Conservation (phyloP, 2,113 vertebrate species). For the Podocnemis expansa region DNA sequence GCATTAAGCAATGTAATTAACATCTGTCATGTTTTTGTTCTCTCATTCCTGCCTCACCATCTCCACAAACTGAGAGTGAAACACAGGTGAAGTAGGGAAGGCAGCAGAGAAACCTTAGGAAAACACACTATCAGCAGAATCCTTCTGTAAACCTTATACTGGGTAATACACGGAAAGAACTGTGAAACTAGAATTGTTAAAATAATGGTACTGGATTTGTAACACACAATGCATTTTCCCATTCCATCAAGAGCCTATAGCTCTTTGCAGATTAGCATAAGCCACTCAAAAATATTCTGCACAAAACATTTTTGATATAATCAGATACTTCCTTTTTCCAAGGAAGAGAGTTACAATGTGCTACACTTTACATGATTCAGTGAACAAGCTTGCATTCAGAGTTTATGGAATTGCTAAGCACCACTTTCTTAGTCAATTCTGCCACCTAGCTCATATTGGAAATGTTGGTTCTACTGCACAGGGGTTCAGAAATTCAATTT, state of each 20-base stretch:
- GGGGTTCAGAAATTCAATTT: not conserved
- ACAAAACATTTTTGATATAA: slow-evolving; percentile 44
- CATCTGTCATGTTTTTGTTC: slow-evolving; percentile 28
- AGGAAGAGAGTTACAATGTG: slow-evolving; percentile 46
- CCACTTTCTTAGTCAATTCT: slow-evolving; percentile 61
- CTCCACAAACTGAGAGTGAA: not conserved
- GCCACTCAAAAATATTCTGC: slow-evolving; percentile 39
- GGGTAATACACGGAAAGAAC: slow-evolving; percentile 43
- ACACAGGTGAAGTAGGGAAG: slow-evolving; percentile 18
- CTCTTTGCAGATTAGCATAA: slow-evolving; percentile 33
- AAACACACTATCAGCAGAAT: slow-evolving; percentile 51
- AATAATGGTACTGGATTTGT: slow-evolving; percentile 55
- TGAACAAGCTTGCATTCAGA: slow-evolving; percentile 19
- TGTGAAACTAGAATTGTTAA: slow-evolving; percentile 51
- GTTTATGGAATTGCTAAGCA: slow-evolving; percentile 16
- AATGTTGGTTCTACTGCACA: not conserved
- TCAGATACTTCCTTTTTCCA: slow-evolving; percentile 40
- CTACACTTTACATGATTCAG: slow-evolving; percentile 32
- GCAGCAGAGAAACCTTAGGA: slow-evolving; percentile 40
- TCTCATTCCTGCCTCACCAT: slow-evolving; percentile 35
- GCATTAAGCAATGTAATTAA: slow-evolving; percentile 37
- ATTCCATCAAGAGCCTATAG: slow-evolving; percentile 9
- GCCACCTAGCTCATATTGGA: slow-evolving; percentile 41
- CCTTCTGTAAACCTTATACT: slow-evolving; percentile 47
- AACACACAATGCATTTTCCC: slow-evolving; percentile 35